Evolutionary conservation across 2,888 invertebrate species (phyloP), one percentile per base, ranked within the genome.

Genomic region (Pomacea canaliculata): DNA sequence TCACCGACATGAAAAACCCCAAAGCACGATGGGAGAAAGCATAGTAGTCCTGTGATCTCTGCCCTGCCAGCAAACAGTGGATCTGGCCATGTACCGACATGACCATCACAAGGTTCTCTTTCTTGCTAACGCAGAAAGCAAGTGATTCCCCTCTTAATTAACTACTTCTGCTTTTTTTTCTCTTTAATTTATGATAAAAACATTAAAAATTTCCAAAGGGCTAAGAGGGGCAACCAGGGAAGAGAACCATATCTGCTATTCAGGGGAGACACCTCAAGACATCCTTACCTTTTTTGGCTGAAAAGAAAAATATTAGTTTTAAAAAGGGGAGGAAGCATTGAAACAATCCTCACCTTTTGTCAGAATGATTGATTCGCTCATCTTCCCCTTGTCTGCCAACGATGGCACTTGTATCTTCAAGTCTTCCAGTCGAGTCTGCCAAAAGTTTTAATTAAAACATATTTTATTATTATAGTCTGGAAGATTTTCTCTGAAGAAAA

Each of bases 361-460:
- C n/a, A 81, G 62, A 66, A 81, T 78, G 27, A 77, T 66, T 46
- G 79, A 79, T 73, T 81, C 81, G 63, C 80, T 81, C 66, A 79
- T 73, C 76, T 81, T 81, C 60, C 78, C 77, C 67, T 80, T 80
- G 72, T 81, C 78, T 10, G 73, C 77, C 16, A 81, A 68, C 16
- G 78, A 79, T 23, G 80, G 81, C 9, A 81, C 76, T 49, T 74
- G 56, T 16, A 71, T 76, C 74, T 79, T 80, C 13, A 81, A 48
- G 46, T 80, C 80, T 75, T 81, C 80, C 23, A 81, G 75, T 23
- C 76, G 65, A 37, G 76, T 79, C 81, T 81, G 78, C 8, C 27
- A 13, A 60, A 77, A 23, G n/a, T 62, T 37, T 48, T 18, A 3
- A 65, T 12, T 9, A 46, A 8, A 27, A 62, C 10, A 66, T 18